Evolutionary conservation across 2,797 vertebrate genomes (phyloP), one percentile per base, ranked within the genome.

Genomic region (Thripadectes ignobilis): DNA sequence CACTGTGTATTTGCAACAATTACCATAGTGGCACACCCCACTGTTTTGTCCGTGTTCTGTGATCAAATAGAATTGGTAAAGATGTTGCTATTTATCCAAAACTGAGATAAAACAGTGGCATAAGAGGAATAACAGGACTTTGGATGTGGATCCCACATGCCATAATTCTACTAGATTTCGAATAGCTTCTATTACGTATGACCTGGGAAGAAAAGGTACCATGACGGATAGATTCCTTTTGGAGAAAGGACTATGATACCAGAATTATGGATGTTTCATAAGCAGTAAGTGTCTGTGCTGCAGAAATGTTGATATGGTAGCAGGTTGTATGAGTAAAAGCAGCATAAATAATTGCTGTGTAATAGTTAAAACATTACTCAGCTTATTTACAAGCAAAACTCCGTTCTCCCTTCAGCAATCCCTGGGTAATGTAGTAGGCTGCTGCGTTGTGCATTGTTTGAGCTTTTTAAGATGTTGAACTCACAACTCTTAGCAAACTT

Each of bases 41-140:
- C 39, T 79, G 49, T 72, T 89, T 93, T 87, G 82, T 80, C 72
- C 49, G 7, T 61, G 74, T 54, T 69, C 67, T 87, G 20, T 83
- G 79, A 75, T 88, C 68, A 77, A 93, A 67, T 30, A 85, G 52
- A 88, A 85, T 30, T 54, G 59, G 65, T 94, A 67, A 91, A 77
- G 88, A 94, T 69, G 61, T 67, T 93, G 61, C 45, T 23, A 41
- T 92, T 91, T 94, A 80, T 71, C 68, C 72, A 61, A 93, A 96
- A 48, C 3, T 48, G 88, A 81, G 72, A 90, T 88, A 84, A 92
- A 94, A 52, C 49, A 63, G 18, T 71, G 68, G 76, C 72, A 55
- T 85, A 69, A 85, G 51, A 91, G 36, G 46, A 80, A 65, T 84
- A 88, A 66, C 68, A 58, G 52, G 46, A 69, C 30, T 91, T 76